Evolutionary conservation across 2,888 invertebrate genomes (phyloP), one percentile per base, ranked within the genome.

Genomic region (Netelia melanura): DNA sequence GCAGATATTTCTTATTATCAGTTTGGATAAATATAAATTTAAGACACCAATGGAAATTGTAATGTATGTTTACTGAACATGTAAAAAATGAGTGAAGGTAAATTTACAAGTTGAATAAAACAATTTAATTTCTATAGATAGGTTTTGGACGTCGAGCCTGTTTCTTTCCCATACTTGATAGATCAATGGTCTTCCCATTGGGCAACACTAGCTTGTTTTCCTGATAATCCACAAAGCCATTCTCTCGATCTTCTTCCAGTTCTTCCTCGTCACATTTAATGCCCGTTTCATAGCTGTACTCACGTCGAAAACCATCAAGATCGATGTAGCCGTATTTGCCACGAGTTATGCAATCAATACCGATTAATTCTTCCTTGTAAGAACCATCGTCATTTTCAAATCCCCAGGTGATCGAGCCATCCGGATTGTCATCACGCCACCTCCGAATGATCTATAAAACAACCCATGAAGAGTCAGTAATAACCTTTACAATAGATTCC

Each of bases 311-410:
- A 87, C 97, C 97, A 91, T 98, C 98, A 0, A 97, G 97, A 93
- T 98, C 97, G 9, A 97, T 95, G 92, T 98, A 98, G 48, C 98
- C 98, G 91, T 98, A 98, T 91, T 96, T 97, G 67, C 97, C 97
- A 86, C 96, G 95, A 11, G 97, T 97, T 83, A 97, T 93, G 90
- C 97, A 97, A 93, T 98, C 97, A 11, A 95, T 94, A 64, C 98
- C 98, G 88, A 97, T 97, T 9, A 96, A 95, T 94, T 98, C 97
- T 92, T 98, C 97, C 92, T 98, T 98, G 94, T 97, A 98, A 1
- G 97, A 96, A 25, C 98, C 98, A 90, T 98, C 98, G 89, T 97
- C 97, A 92, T 98, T 97, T 93, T 98, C 97, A 91, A 97, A 98
- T 70, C 98, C 98, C 98, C 98, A 98, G 0, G 97, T 97, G 89